phyloP scores from a whole-genome alignment of 2,888 invertebrate genomes.

The Lithophane leautieri region DNA sequence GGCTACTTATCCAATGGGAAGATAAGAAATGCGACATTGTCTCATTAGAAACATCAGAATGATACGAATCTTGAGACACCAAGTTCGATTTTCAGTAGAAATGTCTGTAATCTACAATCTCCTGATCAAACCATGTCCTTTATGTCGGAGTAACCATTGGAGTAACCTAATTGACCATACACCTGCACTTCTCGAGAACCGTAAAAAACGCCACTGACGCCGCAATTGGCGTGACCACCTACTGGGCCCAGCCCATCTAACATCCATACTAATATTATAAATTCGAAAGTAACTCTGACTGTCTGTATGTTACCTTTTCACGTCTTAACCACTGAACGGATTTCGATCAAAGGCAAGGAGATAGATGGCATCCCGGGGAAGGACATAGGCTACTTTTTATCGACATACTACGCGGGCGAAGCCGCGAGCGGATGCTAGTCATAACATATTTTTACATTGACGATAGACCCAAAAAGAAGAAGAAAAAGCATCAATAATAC shows the following conservation, averaged over 20 bases:
- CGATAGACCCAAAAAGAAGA: neutral
- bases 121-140: neutral
- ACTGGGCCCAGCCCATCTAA: neutral
- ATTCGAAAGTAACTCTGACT: too few species aligned
- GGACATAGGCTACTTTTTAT: too few species aligned
- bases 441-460: neutral
- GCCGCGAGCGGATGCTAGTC: too few species aligned
- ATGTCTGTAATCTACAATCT: neutral
- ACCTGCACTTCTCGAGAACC: too few species aligned
- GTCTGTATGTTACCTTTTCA: too few species aligned
- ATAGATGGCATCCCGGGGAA: too few species aligned
- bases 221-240: neutral
- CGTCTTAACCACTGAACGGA: too few species aligned
- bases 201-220: neutral
- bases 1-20: slow-evolving; percentile 30
- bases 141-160: neutral
- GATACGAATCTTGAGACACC: neutral
- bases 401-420: too few species aligned
- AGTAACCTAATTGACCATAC: neutral
- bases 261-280: neutral
- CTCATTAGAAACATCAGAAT: slow-evolving; percentile 6
- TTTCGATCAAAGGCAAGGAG: too few species aligned
- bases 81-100: neutral
- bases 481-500: neutral
- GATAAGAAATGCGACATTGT: slow-evolving; percentile 17